Evolutionary conservation across 2,888 invertebrate genomes (phyloP), one percentile per base, ranked within the genome.

Genomic region (Pristionchus fissidentatus): DNA sequence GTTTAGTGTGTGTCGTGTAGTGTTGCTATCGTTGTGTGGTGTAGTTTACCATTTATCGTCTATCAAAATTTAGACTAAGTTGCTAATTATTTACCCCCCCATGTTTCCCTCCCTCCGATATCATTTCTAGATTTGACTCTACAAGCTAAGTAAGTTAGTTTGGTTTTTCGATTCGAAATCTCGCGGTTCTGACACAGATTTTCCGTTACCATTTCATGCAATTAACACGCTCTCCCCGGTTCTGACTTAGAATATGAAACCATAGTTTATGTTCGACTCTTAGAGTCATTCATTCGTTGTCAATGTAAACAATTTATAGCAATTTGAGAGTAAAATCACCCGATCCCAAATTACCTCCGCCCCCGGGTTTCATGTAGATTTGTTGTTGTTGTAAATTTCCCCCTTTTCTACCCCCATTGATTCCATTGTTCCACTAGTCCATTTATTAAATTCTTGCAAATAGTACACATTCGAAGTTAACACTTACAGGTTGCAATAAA

Each of bases 151-250:
- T 66, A n/a, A n/a, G 66, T 66, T 66, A 32, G 4, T 60, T 29
- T 66, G 3, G 22, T 66, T 66, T 66, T 38, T 38, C 66, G 66
- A 66, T 38, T 66, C 38, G 66, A 38, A 66, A 66, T 66, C 66
- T 66, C 66, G n/a, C n/a, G 66, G 66, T 66, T 66, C 66, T 66
- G 66, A 13, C 66, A 38, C n/a, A n/a, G 41, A 66, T 38, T 66
- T 38, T 66, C 66, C 41, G 29, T 19, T n/a, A 66, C 38, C 66
- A 66, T 66, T 66, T 66, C 66, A 66, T 38, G 38, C 22, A 66
- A 38, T 35, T n/a, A n/a, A 26, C 26, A 22, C 35, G 57, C 29
- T 62, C n/a, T 38, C 35, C 41, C 66, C 38, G 38, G 66, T 66
- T 22, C 38, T 38, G 22, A n/a, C 41, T 5, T 66, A 66, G 29